phyloP scores from a whole-genome alignment of 2,113 vertebrate genomes.

The Lepus europaeus region DNA sequence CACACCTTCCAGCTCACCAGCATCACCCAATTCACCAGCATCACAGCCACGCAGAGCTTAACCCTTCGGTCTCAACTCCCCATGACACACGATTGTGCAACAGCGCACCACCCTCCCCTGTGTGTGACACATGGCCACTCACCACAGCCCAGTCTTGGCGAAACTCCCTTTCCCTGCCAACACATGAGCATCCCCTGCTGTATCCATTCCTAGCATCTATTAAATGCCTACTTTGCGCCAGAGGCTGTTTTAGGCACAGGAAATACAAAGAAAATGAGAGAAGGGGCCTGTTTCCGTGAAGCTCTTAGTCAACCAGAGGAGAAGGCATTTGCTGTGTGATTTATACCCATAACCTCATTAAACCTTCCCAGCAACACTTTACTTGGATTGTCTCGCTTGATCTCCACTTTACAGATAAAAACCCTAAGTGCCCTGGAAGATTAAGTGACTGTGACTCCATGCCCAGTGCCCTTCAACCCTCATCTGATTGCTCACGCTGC shows the following conservation, averaged over 20 bases:
- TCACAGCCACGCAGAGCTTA: background rate
- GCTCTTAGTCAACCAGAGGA: background rate
- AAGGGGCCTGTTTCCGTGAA: background rate
- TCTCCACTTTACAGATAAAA: background rate
- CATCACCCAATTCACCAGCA: background rate
- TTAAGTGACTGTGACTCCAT: background rate
- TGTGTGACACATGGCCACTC: no score
- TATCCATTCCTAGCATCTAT: background rate
- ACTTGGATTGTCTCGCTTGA: background rate
- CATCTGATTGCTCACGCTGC: background rate
- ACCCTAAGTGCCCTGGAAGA: background rate
- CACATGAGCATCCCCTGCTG: background rate
- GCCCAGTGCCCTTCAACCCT: background rate
- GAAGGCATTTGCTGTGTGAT: background rate
- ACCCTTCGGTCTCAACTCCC: background rate
- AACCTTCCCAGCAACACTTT: background rate
- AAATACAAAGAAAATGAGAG: background rate
- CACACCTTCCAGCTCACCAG: background rate
- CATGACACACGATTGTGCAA: fast-evolving
- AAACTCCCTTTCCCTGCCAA: background rate
- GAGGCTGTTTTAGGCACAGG: background rate
- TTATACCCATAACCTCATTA: background rate
- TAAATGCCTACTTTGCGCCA: background rate
- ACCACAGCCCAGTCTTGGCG: background rate
- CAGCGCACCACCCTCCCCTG: no score